These are phyloP conservation scores for Drosophila fungiperda DNA, from an alignment of 2,888 invertebrate genomes.

Conservation along the genomic window DNA sequence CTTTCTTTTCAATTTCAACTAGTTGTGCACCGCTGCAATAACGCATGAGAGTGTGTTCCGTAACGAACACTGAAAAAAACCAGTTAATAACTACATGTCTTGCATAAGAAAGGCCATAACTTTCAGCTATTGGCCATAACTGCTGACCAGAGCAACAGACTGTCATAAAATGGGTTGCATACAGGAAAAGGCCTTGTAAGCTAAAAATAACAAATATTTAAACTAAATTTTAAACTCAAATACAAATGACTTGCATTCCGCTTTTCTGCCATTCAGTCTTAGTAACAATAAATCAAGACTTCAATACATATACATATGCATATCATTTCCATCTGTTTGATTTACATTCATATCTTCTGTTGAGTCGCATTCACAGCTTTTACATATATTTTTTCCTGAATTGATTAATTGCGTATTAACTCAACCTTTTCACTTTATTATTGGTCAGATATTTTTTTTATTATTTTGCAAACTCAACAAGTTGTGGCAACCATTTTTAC, in stretches of 20 bases:
- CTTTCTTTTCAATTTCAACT: slow-evolving; percentile 76
- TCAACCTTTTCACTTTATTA: not conserved
- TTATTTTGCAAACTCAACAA: slow-evolving; percentile 30
- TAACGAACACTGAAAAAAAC: slow-evolving; percentile 50
- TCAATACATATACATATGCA: not conserved
- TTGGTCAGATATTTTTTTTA: not conserved
- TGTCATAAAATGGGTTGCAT: slow-evolving; percentile 12
- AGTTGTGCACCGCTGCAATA: slow-evolving; percentile 39
- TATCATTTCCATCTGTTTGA: not conserved
- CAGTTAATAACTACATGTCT: slow-evolving; percentile 58
- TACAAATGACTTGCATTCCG: not conserved
- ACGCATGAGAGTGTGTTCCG: slow-evolving; percentile 20
- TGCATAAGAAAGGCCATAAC: slow-evolving; percentile 51
- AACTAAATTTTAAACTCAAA: not conserved
- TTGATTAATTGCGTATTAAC: not conserved
- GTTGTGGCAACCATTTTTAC: slow-evolving; percentile 1
- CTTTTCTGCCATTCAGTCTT: not conserved
- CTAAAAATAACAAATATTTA: not conserved
- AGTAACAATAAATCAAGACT: not conserved
- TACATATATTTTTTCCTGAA: not conserved
- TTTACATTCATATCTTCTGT: not conserved
- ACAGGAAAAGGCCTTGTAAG: not conserved
- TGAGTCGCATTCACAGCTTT: not conserved
- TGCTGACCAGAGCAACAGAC: slow-evolving; percentile 27
- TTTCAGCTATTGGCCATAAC: slow-evolving; percentile 24